Evolutionary conservation across 1,140 invertebrate species (phyloP).

Genomic region (Fopius arisanus): DNA sequence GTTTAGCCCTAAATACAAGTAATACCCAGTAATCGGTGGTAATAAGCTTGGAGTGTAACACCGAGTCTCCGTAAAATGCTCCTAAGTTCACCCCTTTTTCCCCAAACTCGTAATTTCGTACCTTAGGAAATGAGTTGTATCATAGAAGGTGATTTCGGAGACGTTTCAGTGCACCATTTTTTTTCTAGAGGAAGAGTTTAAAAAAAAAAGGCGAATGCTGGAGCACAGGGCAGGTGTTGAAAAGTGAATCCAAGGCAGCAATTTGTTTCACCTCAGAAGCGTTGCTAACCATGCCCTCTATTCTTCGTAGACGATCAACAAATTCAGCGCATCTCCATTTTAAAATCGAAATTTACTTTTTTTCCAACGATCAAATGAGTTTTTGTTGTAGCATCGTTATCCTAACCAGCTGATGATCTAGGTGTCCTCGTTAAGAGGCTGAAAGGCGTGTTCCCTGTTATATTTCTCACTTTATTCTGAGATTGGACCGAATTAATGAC

Average conservation of each 20-base stretch:
- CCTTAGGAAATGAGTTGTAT: conserved; percentile 4
- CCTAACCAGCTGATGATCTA: conserved; percentile 2
- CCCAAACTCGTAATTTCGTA: conserved; percentile 10
- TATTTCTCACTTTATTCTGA: neutral
- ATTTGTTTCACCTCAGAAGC: conserved; percentile 24
- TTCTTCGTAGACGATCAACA: neutral
- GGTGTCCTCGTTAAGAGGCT: neutral
- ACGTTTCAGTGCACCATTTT: conserved; percentile 14
- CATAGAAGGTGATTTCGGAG: conserved; percentile 28
- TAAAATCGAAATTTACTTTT: neutral
- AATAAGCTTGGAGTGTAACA: conserved; percentile 43
- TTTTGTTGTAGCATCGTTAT: neutral
- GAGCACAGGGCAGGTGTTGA: conserved; percentile 33
- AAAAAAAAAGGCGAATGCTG: neutral
- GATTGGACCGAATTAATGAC: conserved; percentile 50
- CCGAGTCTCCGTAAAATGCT: neutral
- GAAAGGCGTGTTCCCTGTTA: neutral
- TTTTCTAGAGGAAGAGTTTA: neutral
- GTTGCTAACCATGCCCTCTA: conserved; percentile 2
- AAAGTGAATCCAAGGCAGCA: conserved; percentile 28
- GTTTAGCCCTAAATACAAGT: conserved; percentile 57
- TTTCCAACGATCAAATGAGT: neutral
- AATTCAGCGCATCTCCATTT: neutral
- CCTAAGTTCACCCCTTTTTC: neutral
- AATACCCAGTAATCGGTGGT: conserved; percentile 54